These are phyloP conservation scores for Mormyrus lacerda DNA, from an alignment of 2,113 vertebrate genomes.

Conservation along the genomic window DNA sequence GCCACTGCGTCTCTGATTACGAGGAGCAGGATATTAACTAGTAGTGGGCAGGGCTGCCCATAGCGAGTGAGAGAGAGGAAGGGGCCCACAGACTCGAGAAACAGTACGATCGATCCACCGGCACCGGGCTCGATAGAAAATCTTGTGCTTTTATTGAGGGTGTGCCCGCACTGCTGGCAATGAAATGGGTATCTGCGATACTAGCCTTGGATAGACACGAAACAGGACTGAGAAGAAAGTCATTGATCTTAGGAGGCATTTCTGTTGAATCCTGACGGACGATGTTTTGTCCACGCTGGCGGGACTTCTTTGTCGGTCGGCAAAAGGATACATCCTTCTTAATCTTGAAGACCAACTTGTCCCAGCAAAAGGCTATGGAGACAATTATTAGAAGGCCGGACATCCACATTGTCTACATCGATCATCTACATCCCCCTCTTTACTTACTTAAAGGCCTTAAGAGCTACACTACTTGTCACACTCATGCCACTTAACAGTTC, in stretches of 20 bases:
- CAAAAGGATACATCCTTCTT: neutral
- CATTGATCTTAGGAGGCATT: neutral
- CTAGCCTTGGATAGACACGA: too few relatives aligned
- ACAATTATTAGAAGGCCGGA: neutral
- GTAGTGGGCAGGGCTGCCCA: too few relatives aligned
- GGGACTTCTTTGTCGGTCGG: neutral
- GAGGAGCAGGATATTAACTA: too few relatives aligned
- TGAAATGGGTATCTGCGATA: too few relatives aligned
- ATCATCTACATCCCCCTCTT: neutral
- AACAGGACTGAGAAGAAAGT: neutral
- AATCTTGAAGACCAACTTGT: neutral
- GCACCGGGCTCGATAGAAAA: too few relatives aligned
- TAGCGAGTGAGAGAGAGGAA: too few relatives aligned
- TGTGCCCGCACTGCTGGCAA: neutral
- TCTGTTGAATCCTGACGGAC: neutral
- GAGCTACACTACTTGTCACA: neutral
- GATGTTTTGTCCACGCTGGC: neutral
- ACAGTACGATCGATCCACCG: too few relatives aligned
- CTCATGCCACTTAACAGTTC: neutral
- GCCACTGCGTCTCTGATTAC: too few relatives aligned
- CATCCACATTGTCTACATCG: neutral
- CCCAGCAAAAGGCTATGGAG: neutral
- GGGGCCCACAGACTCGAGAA: too few relatives aligned
- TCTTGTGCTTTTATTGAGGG: too few relatives aligned
- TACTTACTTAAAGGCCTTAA: neutral